Evolutionary conservation across 2,113 vertebrate genomes (phyloP).

Genomic region (Hypocryptadius cinnamomeus): DNA sequence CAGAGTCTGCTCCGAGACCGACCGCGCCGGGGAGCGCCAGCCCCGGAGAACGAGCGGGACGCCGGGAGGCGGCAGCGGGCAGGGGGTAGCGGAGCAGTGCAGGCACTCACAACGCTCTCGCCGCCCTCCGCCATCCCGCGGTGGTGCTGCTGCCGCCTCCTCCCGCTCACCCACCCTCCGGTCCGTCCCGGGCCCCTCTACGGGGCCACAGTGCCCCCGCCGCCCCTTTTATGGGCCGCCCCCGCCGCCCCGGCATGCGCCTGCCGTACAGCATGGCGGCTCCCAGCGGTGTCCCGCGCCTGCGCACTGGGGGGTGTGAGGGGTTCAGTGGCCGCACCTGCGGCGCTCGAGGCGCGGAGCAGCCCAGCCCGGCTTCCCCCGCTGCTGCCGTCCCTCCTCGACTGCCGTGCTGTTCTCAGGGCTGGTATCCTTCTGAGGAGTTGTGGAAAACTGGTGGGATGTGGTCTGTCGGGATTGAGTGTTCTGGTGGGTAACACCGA

Average conservation of each 20-base stretch:
- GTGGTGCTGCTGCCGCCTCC: not conserved
- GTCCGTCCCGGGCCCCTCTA: not conserved
- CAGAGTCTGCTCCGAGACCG: not conserved
- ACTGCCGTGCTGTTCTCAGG: fast-evolving
- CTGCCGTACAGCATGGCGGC: not conserved
- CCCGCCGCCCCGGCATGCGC: not conserved
- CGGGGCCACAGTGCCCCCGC: not conserved
- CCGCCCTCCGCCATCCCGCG: conserved; percentile 37
- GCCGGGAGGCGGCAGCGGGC: not conserved
- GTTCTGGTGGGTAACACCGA: fast-evolving
- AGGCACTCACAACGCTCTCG: conserved; percentile 11
- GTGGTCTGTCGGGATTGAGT: not conserved
- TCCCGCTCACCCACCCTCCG: not conserved
- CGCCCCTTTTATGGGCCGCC: not conserved
- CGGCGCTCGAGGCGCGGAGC: not conserved
- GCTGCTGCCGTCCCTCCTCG: fast-evolving
- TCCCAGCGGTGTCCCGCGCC: fast-evolving
- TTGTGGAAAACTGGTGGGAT: not conserved
- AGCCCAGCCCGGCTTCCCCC: not conserved
- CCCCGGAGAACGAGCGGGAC: not conserved
- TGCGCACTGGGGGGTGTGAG: not conserved
- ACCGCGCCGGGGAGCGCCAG: not conserved
- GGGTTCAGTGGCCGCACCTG: not conserved
- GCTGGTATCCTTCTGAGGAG: no score
- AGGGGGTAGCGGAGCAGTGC: not conserved